Conservation (phyloP, 2,113 vertebrate genomes). For the Sisor rabdophorus region DNA sequence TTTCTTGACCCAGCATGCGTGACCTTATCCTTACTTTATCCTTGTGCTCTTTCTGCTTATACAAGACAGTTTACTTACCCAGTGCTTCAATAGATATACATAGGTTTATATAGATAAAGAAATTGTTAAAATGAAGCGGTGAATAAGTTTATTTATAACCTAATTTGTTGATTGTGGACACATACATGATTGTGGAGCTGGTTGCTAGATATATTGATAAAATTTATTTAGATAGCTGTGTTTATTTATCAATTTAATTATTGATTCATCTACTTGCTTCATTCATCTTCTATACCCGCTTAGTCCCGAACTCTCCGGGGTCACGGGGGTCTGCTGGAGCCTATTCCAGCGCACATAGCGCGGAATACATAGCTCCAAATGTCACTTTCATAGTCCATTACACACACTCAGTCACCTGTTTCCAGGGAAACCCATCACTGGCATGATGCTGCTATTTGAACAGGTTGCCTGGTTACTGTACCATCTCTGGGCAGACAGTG, state of each 20-base stretch:
- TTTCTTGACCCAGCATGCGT: conserved; percentile 32
- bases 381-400: conserved; percentile 38
- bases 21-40: conserved; percentile 44
- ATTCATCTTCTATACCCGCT: too few relatives aligned
- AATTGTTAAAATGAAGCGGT: neutral
- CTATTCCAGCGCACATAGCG: too few relatives aligned
- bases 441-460: conserved; percentile 38
- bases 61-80: neutral
- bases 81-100: neutral
- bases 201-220: neutral
- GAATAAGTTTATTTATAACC: neutral
- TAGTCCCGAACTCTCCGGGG: too few relatives aligned
- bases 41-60: conserved; percentile 9
- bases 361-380: too few relatives aligned
- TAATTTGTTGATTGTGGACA: conserved; percentile 1
- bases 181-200: neutral
- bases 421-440: conserved; percentile 45
- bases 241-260: neutral
- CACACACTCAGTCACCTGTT: conserved; percentile 44
- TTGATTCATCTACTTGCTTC: neutral
- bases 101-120: neutral
- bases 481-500: conserved; percentile 25
- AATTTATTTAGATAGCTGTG: neutral
- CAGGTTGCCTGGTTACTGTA: conserved; percentile 49
- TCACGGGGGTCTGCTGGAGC: too few relatives aligned